Conservation (phyloP, 2,797 vertebrate species). For the Cirrhinus molitorella region DNA sequence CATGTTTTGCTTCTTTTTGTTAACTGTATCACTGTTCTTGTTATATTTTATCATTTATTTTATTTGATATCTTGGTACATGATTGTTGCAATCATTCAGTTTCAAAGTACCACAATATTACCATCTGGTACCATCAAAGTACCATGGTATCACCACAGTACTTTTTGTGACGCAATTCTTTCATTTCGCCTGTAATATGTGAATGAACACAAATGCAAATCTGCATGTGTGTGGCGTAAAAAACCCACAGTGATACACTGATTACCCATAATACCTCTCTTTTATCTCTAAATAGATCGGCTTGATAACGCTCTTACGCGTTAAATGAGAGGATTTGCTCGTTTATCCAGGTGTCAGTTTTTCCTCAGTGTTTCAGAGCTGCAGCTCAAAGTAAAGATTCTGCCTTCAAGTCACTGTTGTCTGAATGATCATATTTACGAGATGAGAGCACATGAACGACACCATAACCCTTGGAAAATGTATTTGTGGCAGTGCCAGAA, state of each 20-base stretch:
- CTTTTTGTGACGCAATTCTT: slow-evolving; percentile 1
- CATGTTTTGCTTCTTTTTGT: background rate
- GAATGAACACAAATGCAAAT: background rate
- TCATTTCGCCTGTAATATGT: background rate
- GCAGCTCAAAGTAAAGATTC: background rate
- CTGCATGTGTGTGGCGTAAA: background rate
- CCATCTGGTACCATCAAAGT: too few relatives aligned
- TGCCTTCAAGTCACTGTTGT: background rate
- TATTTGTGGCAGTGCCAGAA: background rate
- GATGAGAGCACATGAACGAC: background rate
- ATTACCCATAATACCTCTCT: slow-evolving; percentile 31
- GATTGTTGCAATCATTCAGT: too few relatives aligned
- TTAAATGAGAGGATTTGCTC: slow-evolving; percentile 1
- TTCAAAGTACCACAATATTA: too few relatives aligned
- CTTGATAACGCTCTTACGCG: background rate
- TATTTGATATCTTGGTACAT: too few relatives aligned
- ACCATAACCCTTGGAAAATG: background rate
- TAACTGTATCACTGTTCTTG: background rate
- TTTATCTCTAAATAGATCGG: slow-evolving; percentile 28
- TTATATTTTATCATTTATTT: background rate
- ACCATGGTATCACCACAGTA: too few relatives aligned
- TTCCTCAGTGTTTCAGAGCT: background rate
- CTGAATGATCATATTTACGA: background rate
- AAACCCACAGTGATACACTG: background rate
- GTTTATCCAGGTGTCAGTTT: background rate